phyloP scores from a whole-genome alignment of 1,140 invertebrate species.

The Goniozus legneri region DNA sequence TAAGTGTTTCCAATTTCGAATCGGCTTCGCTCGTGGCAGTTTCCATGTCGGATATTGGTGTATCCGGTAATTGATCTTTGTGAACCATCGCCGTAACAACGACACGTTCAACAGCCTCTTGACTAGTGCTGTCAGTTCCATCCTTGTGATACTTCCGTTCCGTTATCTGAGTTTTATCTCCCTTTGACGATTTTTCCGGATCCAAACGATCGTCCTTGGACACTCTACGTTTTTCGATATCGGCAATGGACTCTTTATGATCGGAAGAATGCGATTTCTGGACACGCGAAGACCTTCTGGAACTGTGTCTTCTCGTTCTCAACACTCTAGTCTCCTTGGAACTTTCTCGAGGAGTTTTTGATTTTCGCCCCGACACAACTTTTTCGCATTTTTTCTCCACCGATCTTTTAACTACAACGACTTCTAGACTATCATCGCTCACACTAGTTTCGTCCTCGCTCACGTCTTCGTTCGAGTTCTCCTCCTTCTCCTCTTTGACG shows the following conservation, averaged over 20 bases:
- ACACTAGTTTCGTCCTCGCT: conserved; percentile 33
- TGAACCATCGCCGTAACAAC: conserved; percentile 45
- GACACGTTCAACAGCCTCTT: conserved; percentile 43
- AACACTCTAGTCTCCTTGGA: conserved; percentile 30
- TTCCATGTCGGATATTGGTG: conserved; percentile 23
- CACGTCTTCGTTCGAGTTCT: conserved; percentile 9
- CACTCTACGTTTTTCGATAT: conserved; percentile 11
- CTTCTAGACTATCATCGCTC: conserved; percentile 49
- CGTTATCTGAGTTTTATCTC: not conserved
- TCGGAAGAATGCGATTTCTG: conserved; percentile 10
- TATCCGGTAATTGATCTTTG: conserved; percentile 40
- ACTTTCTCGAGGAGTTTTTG: conserved; percentile 32
- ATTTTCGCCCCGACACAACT: conserved; percentile 35
- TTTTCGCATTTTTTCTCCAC: conserved; percentile 45
- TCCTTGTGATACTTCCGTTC: conserved; percentile 17
- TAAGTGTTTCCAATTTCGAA: conserved; percentile 13
- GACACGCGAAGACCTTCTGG: conserved; percentile 20
- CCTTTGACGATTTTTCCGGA: not conserved
- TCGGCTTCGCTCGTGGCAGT: conserved; percentile 7
- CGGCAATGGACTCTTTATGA: not conserved
- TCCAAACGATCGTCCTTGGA: too few relatives aligned
- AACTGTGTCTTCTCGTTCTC: conserved; percentile 19
- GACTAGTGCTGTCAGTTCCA: conserved; percentile 43
- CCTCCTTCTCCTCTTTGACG: conserved; percentile 10
- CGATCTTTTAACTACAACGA: conserved; percentile 40